Evolutionary conservation across 2,113 vertebrate species (phyloP).

Genomic region (Eira barbara): DNA sequence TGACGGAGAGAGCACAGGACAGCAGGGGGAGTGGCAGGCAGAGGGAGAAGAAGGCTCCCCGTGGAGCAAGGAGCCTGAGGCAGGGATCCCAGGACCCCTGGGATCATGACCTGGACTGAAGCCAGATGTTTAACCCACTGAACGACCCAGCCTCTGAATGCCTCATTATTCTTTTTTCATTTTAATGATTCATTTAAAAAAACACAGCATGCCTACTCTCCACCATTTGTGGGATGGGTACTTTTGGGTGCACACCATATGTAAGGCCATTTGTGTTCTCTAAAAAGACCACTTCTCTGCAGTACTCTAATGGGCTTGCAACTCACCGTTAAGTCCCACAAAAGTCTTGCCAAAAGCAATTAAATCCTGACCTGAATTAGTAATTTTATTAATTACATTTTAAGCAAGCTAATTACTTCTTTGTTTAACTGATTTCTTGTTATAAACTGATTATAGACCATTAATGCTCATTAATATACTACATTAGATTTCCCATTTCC

Average conservation of each 20-base stretch:
- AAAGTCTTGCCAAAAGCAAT: constrained; percentile 53
- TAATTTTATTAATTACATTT: constrained; percentile 65
- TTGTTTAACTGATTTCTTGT: constrained; percentile 56
- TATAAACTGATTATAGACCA: constrained; percentile 37
- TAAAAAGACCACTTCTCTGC: not conserved
- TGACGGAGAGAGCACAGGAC: not conserved
- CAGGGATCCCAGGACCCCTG: not conserved
- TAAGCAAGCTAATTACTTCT: constrained; percentile 51
- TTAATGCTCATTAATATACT: constrained; percentile 52
- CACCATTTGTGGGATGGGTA: not conserved
- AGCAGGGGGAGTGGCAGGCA: not conserved
- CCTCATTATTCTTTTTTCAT: not conserved
- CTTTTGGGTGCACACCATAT: not conserved
- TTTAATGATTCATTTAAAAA: not conserved
- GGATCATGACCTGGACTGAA: not conserved
- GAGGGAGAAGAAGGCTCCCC: not conserved
- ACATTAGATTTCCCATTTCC: constrained; percentile 46
- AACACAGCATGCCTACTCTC: not conserved
- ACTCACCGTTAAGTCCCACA: not conserved
- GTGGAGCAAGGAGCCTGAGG: not conserved
- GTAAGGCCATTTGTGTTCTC: not conserved
- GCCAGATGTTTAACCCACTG: not conserved
- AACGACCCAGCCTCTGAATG: not conserved
- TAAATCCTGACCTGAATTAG: constrained; percentile 47
- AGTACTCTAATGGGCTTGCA: not conserved